Evolutionary conservation across 2,113 vertebrate species (phyloP).

Genomic region (Calonectris borealis): DNA sequence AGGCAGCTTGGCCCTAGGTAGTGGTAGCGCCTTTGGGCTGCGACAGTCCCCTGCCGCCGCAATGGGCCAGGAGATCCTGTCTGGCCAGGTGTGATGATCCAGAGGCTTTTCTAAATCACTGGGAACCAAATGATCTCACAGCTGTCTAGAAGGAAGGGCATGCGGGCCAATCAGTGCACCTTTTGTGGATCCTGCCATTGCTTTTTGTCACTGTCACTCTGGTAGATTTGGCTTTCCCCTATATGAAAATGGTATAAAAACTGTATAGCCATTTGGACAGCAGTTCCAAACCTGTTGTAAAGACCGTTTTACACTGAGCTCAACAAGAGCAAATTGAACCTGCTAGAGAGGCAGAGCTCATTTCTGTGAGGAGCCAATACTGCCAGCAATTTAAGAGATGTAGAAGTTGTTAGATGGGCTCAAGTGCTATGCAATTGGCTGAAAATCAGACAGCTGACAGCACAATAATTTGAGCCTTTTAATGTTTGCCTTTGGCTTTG

Average conservation of each 20-base stretch:
- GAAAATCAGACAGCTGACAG: not conserved
- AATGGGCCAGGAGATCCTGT: not conserved
- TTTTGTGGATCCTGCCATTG: not conserved
- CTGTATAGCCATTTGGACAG: not conserved
- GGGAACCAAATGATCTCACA: not conserved
- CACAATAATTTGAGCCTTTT: not conserved
- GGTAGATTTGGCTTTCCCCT: not conserved
- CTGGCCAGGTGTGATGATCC: not conserved
- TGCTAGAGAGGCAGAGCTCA: not conserved
- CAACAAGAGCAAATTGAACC: not conserved
- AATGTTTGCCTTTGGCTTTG: not conserved
- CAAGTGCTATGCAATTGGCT: not conserved
- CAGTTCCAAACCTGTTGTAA: not conserved
- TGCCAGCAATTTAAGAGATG: not conserved
- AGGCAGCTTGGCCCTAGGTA: not conserved
- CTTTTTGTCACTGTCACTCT: not conserved
- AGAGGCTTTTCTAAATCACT: not conserved
- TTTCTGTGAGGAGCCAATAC: not conserved
- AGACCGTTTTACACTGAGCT: not conserved
- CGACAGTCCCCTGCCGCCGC: rapidly evolving
- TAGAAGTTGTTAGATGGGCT: not conserved
- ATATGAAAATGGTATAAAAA: not conserved
- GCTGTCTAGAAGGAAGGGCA: not conserved
- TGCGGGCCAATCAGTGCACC: not conserved
- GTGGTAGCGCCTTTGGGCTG: rapidly evolving